Evolutionary conservation across 1,140 invertebrate species (phyloP).

Genomic region (Tetramorium alpestre): DNA sequence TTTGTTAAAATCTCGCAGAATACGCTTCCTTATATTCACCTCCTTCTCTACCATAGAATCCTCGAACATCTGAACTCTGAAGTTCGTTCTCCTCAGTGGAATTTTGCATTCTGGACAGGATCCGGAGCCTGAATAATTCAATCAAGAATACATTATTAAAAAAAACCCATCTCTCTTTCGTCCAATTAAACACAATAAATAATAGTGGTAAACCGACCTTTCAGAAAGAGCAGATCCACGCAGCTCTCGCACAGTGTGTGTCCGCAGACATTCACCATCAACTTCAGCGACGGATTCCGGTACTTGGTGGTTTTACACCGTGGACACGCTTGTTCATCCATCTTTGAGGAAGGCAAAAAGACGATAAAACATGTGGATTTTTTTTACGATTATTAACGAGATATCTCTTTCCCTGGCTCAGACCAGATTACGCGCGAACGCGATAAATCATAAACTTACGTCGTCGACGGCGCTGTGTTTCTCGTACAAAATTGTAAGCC

Average conservation of each 20-base stretch:
- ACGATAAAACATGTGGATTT: background rate
- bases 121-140: slow-evolving; percentile 91
- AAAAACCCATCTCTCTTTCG: background rate
- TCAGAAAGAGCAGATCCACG: slow-evolving; percentile 97
- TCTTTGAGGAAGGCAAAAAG: slow-evolving; percentile 75
- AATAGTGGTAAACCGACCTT: slow-evolving; percentile 87
- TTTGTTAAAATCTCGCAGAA: slow-evolving; percentile 96
- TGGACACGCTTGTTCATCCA: slow-evolving; percentile 97
- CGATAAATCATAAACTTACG: slow-evolving; percentile 23
- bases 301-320: slow-evolving; percentile 99
- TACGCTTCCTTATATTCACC: slow-evolving; percentile 96
- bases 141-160: background rate
- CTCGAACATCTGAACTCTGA: slow-evolving; percentile 98
- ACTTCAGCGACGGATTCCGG: slow-evolving; percentile 97
- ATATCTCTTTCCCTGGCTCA: background rate
- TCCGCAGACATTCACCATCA: slow-evolving; percentile 99
- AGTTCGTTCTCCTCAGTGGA: slow-evolving; percentile 94
- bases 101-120: slow-evolving; percentile 96
- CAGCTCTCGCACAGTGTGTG: slow-evolving; percentile 99
- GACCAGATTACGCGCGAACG: background rate
- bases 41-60: slow-evolving; percentile 98
- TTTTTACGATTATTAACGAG: background rate
- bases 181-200: background rate
- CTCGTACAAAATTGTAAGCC: background rate
- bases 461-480: background rate